phyloP scores from a whole-genome alignment of 2,113 vertebrate species.

The rabbit (Oryctolagus cuniculus) region DNA sequence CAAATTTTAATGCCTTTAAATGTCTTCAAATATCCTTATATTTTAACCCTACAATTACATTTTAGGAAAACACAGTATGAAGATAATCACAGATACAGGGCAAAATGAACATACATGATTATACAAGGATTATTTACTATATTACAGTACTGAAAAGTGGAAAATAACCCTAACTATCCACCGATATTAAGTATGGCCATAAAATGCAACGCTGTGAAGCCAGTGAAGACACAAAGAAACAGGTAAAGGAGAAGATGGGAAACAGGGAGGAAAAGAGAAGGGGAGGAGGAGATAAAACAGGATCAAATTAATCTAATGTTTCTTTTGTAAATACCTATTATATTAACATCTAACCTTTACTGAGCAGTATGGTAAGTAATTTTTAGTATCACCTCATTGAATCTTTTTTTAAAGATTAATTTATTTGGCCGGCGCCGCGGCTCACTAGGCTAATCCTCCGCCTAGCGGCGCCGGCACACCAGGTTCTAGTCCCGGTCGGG shows the following conservation, averaged over 20 bases:
- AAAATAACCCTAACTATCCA: not conserved
- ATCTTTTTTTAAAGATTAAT: not conserved
- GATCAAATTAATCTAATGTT: not conserved
- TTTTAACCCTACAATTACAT: not conserved
- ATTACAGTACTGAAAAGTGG: not conserved
- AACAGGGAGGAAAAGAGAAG: too few relatives aligned
- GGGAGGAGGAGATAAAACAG: not conserved
- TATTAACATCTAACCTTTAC: not conserved
- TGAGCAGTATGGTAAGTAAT: not conserved
- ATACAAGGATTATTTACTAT: not conserved
- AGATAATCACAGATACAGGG: not conserved
- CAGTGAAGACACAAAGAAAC: not conserved
- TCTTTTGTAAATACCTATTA: not conserved
- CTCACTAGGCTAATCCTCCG: too few relatives aligned
- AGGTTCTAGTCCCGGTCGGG: too few relatives aligned
- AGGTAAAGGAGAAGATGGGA: too few relatives aligned
- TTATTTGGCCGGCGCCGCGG: too few relatives aligned
- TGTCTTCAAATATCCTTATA: not conserved
- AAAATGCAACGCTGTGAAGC: not conserved
- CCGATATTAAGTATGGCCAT: not conserved
- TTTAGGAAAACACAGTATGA: not conserved
- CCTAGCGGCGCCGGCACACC: too few relatives aligned
- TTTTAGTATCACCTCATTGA: conserved; percentile 2
- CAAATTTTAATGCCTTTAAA: not conserved
- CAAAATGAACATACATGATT: not conserved